Percentiles rank a stretch among this genome's conserved stretches.
These are phyloP conservation scores for Neuroterus valhalla DNA, from an alignment of 1,140 invertebrate genomes.

Conservation along the genomic window DNA sequence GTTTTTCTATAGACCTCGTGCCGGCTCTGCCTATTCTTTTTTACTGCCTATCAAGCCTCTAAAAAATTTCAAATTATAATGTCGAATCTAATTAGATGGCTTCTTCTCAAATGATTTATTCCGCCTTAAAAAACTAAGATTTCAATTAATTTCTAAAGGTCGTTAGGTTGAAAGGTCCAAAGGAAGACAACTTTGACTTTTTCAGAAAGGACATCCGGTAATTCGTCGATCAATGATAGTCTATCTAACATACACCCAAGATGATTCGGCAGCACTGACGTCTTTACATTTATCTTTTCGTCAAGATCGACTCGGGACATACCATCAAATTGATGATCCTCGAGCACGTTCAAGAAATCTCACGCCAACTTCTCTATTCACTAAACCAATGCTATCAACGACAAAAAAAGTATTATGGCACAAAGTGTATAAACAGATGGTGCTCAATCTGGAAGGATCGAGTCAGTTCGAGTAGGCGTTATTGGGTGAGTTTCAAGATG, in stretches of 20 bases:
- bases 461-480: background rate
- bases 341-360: constrained; percentile 16
- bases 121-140: no score
- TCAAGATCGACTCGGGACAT: constrained; percentile 23
- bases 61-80: no score
- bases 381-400: background rate
- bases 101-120: no score
- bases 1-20: no score
- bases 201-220: constrained; percentile 4
- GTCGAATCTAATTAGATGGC: no score
- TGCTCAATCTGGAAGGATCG: constrained; percentile 8
- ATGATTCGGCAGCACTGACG: background rate
- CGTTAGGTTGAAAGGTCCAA: background rate
- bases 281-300: constrained; percentile 4
- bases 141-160: no score
- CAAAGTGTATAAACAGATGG: background rate
- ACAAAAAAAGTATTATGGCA: background rate
- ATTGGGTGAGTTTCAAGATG: constrained; percentile 24
- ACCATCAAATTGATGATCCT: constrained; percentile 20
- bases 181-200: background rate
- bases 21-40: no score
- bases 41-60: no score
- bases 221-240: constrained; percentile 4
- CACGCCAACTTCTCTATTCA: constrained; percentile 21
- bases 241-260: background rate